phyloP scores from a whole-genome alignment of 2,797 vertebrate species.

The Gallinago nigripennis region DNA sequence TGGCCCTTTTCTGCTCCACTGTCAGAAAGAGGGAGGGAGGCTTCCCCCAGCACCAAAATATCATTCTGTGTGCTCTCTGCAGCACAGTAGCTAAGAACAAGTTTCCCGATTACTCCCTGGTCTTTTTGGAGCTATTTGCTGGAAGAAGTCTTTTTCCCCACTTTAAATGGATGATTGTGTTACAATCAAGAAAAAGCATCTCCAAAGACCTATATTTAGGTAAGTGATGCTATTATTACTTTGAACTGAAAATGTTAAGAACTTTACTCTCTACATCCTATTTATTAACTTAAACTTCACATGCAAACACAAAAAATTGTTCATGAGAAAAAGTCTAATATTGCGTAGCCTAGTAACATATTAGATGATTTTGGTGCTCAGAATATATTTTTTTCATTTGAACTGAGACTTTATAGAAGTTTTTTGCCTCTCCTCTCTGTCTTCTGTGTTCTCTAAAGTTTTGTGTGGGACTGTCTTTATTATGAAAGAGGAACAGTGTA shows the following conservation, averaged over 20 bases:
- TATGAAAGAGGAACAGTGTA: slow-evolving; percentile 24
- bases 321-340: background rate
- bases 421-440: background rate
- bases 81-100: slow-evolving; percentile 80
- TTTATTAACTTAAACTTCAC: slow-evolving; percentile 8
- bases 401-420: background rate
- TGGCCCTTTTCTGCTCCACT: slow-evolving; percentile 84
- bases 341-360: background rate
- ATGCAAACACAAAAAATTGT: background rate
- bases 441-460: slow-evolving; percentile 6
- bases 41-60: slow-evolving; percentile 79
- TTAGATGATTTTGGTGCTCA: background rate
- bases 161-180: slow-evolving; percentile 92
- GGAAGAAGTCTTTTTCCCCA: slow-evolving; percentile 71
- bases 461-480: slow-evolving; percentile 12
- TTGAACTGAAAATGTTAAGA: background rate
- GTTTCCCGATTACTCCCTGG: slow-evolving; percentile 68
- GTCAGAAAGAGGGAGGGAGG: slow-evolving; percentile 80
- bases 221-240: slow-evolving; percentile 74
- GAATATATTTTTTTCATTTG: background rate
- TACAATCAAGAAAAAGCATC: slow-evolving; percentile 89
- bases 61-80: slow-evolving; percentile 68
- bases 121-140: slow-evolving; percentile 74
- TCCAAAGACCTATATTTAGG: slow-evolving; percentile 90
- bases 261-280: background rate